Base-by-base conservation (phyloP, 2,113 vertebrate species). In the Mobula birostris region DNA sequence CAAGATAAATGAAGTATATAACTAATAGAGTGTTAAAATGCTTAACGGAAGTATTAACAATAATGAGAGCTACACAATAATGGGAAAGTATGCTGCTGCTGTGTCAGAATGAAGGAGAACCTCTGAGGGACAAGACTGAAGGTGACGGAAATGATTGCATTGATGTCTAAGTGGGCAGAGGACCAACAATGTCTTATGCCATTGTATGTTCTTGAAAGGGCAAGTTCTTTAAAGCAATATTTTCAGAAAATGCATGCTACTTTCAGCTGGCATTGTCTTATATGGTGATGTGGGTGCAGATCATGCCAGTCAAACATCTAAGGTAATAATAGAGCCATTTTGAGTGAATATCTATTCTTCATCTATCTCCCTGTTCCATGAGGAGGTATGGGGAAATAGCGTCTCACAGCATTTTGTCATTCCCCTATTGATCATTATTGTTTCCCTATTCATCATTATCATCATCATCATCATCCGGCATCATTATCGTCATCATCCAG, bases 1-100 rank as follows among this genome's bases (percentile, higher is more conserved):
- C 29, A 32, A 76, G 70, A 48, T 74, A 93, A 74, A 72, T 14
- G 74, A 70, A 56, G 91, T 27, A 7, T 74, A 48, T 72, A 93
- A 93, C 91, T 36, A 93, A 29, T 93, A 72, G 90, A 48, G 91
- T 40, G 24, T 93, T 93, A 93, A 93, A 72, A 11, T 74, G 11
- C 91, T 76, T 70, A 74, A 93, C 24, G 3, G 68, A n/a, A 90
- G 61, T 32, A 93, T 74, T 76, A 74, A 21, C 24, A 56, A 61
- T 32, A 74, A 56, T 74, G 15, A 36, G 74, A 56, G 36, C 91
- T 93, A 48, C 91, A 72, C 70, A 14, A 21, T 72, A 29, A 32
- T n/a, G 29, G 9, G 1, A 27, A 32, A 19, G 40, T 17, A 27
- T 76, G 66, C 36, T 74, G 48, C 36, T 93, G 91, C 68, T 21